These are phyloP conservation scores for Chroicocephalus ridibundus DNA, from an alignment of 2,113 vertebrate genomes.

Conservation along the genomic window DNA sequence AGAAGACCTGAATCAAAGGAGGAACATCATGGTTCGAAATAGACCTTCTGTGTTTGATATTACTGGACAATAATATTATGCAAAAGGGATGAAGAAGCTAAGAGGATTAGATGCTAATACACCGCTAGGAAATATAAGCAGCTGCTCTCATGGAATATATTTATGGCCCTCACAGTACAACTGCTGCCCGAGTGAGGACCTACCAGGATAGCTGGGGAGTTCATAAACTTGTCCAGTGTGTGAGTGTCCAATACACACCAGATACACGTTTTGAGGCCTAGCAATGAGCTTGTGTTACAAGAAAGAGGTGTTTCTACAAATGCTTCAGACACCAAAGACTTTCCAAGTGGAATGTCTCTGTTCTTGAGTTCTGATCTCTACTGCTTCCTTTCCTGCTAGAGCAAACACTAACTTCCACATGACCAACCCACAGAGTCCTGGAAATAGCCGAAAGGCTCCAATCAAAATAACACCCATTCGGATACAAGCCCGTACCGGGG, in stretches of 20 bases:
- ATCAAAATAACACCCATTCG: neutral
- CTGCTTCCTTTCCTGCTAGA: neutral
- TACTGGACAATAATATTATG: conserved; percentile 12
- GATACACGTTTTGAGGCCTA: neutral
- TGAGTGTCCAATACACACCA: neutral
- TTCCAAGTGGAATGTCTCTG: neutral
- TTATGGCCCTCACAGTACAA: neutral
- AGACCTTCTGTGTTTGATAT: neutral
- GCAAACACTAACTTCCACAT: neutral
- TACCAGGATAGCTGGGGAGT: neutral
- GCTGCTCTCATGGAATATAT: neutral
- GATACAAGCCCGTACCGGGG: neutral
- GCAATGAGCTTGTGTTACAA: neutral
- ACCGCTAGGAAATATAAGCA: conserved; percentile 1
- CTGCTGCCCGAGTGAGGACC: neutral
- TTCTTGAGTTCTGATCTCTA: neutral
- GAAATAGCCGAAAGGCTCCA: neutral
- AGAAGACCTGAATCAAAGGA: neutral
- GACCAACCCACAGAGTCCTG: neutral
- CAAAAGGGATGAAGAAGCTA: neutral
- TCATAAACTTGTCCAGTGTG: neutral
- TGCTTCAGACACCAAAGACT: neutral
- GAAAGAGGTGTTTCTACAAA: neutral
- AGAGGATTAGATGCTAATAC: conserved; percentile 20
- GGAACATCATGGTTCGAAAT: neutral